phyloP scores from a whole-genome alignment of 2,797 vertebrate genomes.

The Muscicapa comitata region DNA sequence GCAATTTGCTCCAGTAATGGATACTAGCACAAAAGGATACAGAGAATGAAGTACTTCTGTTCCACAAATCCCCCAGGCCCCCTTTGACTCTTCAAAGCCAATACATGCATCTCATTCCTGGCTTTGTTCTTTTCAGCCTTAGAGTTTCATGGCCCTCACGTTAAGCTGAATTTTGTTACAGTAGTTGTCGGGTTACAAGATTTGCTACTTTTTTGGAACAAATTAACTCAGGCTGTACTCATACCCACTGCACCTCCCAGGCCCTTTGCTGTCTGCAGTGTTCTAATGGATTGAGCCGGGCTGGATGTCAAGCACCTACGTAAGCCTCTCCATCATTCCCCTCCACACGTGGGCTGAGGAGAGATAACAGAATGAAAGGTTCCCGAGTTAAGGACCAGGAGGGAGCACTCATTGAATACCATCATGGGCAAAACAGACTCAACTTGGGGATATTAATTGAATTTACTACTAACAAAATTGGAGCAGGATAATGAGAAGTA shows the following conservation, averaged over 20 bases:
- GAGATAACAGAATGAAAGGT: not conserved
- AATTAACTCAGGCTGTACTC: not conserved
- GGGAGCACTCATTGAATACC: not conserved
- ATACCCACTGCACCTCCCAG: not conserved
- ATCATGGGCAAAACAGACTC: not conserved
- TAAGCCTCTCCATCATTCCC: not conserved
- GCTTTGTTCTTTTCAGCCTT: not conserved
- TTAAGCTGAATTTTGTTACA: not conserved
- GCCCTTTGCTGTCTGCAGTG: too few species aligned
- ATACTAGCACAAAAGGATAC: not conserved
- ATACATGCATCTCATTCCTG: not conserved
- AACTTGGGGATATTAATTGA: accelerated
- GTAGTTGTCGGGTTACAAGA: accelerated
- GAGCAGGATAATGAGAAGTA: not conserved
- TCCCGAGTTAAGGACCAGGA: not conserved
- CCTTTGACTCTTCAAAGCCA: not conserved
- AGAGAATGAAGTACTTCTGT: not conserved
- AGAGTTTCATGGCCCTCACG: accelerated
- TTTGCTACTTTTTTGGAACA: not conserved
- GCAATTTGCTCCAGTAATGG: not conserved
- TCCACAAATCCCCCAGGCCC: not conserved
- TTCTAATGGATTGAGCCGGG: not conserved
- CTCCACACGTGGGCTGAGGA: not conserved
- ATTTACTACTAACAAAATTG: not conserved
- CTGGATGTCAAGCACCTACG: too few species aligned